Base-by-base conservation (phyloP, 2,113 vertebrate genomes). In the Ailuropoda melanoleuca region DNA sequence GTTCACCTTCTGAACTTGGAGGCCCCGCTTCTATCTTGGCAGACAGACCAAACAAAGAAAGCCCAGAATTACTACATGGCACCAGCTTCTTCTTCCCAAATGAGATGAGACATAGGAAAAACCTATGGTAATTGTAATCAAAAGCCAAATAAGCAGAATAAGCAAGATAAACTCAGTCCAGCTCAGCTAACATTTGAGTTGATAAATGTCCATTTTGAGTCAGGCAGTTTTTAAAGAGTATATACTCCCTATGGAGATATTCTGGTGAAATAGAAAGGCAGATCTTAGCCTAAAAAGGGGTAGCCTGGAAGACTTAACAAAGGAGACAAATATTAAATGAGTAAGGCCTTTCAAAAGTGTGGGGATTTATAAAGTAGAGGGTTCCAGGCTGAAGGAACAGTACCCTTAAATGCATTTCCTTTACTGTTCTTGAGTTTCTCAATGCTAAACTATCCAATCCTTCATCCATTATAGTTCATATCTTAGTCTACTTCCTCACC, bases 21-120 rank as follows among this genome's bases (percentile, higher is more conserved):
- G 3, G 2, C 6, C 31, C 3, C 64, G n/a, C 15, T 95, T 81
- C 8, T 68, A 48, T 43, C 39, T 55, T 37, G 37, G 34, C 31
- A 60, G 75, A 75, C 19, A 56, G 75, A 8, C 64, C 62, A 81
- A 77, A 21, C 17, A 29, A 70, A 92, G 37, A 86, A 14, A 80
- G 6, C 24, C 3, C 78, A 55, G 70, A 72, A 21, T 46, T 62
- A 55, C 5, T 84, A 81, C 34, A 68, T 23, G 75, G 62, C 13
- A 48, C 60, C n/a, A 68, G 15, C 43, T 94, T 88, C 23, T 92
- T 95, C 81, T 93, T 96, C 48, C 70, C 55, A 95, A 64, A 60
- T 87, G 88, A 97, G 48, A 81, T 26, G 18, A 93, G 66, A 78
- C 64, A 74, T 4, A 91, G 24, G 72, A 85, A 95, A 94, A 81